Base-by-base conservation (phyloP, 2,888 invertebrate genomes). In the Aelia acuminata region DNA sequence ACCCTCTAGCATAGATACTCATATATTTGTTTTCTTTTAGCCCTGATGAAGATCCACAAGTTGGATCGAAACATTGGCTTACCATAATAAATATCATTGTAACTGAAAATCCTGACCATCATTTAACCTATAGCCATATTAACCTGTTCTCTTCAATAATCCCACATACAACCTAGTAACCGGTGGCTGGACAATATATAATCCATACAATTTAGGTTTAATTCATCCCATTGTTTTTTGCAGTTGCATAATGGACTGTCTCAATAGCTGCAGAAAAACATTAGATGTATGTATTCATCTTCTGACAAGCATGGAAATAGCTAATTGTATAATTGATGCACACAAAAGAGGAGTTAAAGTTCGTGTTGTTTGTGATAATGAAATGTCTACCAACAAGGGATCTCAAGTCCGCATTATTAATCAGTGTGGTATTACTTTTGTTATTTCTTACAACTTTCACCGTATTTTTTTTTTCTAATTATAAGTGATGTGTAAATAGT, bases 271-370 rank as follows among this genome's bases (percentile, higher is more conserved):
- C 1, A 92, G 91, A 88, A 90, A 92, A 18, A 93, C 93, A 18
- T 91, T 97, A 84, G 95, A 96, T 91, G 92, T 96, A 20, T 96
- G 96, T 91, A 94, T 96, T 91, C 96, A 95, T 91, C 93, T 95
- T n/a, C 92, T 96, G 63, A 95, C 96, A 1, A 94, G 94, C 90
- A 90, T 92, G 35, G 93, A 94, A 88, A 91, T 96, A 31, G 93
- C 93, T 0, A 93, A 94, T 57, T 93, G 93, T 26, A 91, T 96
- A n/a, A 90, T 94, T 4, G 92, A 87, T 20, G 93, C 94, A 4
- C 92, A 93, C 84, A 92, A 92, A 50, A 92, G 93, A 91, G 95
- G 95, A 31, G 93, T 96, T 4, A 92, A 92, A 50, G 93, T 97
- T 20, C 92, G 96, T 90, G 91, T 96, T 2, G 95, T 97, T 89